phyloP scores from a whole-genome alignment of 1,140 invertebrate genomes.

The Hypsibius dujardini region DNA sequence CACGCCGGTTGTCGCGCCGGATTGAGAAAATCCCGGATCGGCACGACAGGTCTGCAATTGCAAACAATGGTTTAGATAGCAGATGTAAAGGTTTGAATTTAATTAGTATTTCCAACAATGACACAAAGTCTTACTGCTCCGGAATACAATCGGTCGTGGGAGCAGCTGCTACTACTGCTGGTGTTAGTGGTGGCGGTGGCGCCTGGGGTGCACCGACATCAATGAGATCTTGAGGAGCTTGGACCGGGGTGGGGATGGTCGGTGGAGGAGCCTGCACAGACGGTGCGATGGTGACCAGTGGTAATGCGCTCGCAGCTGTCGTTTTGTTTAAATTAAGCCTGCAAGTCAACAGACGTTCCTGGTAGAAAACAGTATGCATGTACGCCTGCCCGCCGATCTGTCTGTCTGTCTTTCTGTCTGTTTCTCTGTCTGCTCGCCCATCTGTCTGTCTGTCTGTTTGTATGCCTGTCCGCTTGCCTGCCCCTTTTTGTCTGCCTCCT shows the following conservation, averaged over 20 bases:
- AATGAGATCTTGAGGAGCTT: too few species aligned
- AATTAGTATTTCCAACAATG: too few species aligned
- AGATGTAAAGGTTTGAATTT: too few species aligned
- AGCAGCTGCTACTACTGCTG: neutral
- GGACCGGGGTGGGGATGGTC: too few species aligned
- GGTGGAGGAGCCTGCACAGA: neutral
- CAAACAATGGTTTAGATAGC: neutral
- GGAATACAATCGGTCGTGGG: too few species aligned
- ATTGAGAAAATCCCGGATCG: neutral
- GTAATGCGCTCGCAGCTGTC: neutral
- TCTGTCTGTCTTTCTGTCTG: too few species aligned
- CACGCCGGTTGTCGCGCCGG: neutral
- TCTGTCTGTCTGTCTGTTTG: too few species aligned
- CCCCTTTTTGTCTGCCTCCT: too few species aligned
- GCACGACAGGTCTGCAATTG: slow-evolving; percentile 1
- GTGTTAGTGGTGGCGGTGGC: neutral
- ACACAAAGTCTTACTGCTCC: too few species aligned
- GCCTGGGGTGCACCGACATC: neutral
- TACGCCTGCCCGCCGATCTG: neutral
- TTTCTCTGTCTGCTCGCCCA: too few species aligned
- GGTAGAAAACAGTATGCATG: neutral
- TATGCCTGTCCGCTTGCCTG: too few species aligned
- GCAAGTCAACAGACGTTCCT: neutral
- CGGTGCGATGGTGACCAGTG: neutral
- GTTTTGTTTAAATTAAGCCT: slow-evolving; percentile 6